Evolutionary conservation across 1,140 invertebrate species (phyloP).

Genomic region (Thalassaphorura encarpata): DNA sequence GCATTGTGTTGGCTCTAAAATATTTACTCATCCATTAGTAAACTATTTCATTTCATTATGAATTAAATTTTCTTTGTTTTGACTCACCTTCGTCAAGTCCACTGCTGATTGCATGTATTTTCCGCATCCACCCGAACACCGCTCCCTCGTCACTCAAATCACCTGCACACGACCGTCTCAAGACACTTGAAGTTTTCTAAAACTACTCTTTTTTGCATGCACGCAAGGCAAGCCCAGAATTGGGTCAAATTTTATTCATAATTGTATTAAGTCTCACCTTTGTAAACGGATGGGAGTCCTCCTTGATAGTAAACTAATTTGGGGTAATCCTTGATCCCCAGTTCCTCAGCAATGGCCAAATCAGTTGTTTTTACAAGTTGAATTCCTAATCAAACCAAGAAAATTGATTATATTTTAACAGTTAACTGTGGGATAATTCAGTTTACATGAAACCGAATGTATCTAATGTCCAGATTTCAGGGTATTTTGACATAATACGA

Average conservation of each 20-base stretch:
- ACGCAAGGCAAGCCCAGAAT: neutral
- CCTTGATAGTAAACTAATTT: slow-evolving; percentile 85
- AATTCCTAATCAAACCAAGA: slow-evolving; percentile 47
- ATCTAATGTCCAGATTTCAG: too few relatives aligned
- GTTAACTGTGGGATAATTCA: neutral
- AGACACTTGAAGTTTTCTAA: neutral
- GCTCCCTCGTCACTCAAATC: slow-evolving; percentile 84
- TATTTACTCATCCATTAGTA: neutral
- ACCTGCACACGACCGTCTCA: slow-evolving; percentile 37
- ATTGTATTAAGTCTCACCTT: slow-evolving; percentile 55
- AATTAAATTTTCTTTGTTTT: neutral
- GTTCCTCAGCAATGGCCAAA: slow-evolving; percentile 66
- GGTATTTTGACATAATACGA: too few relatives aligned
- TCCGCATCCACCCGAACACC: slow-evolving; percentile 61
- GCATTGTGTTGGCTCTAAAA: slow-evolving; percentile 6
- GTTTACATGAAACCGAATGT: too few relatives aligned
- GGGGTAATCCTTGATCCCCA: slow-evolving; percentile 82
- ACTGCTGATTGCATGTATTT: slow-evolving; percentile 7
- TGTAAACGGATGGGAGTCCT: slow-evolving; percentile 84
- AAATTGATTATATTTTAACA: neutral
- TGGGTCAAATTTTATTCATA: too few relatives aligned
- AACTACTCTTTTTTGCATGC: neutral
- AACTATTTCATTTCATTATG: neutral
- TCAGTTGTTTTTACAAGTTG: slow-evolving; percentile 92
- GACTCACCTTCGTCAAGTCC: slow-evolving; percentile 13